Base-by-base conservation (phyloP, 92 coral and sea anemone species). In the Actinernus sp. region DNA sequence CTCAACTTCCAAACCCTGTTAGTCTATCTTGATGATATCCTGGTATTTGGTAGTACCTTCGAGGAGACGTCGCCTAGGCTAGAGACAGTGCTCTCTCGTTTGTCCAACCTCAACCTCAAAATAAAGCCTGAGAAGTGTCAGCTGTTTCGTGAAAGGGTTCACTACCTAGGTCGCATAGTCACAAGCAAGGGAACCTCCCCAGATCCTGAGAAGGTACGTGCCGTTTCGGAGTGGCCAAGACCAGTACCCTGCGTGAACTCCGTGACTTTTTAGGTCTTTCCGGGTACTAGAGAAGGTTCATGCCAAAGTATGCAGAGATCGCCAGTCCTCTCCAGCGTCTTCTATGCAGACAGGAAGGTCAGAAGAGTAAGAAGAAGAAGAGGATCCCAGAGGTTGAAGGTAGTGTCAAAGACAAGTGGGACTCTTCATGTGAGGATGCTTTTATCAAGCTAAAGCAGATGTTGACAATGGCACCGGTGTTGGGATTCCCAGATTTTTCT, bases 221-320 rank as follows among this genome's bases (percentile, higher is more conserved):
- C 76, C 53, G 81, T 81, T 21, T 52, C 45, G 2, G 74, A 81
- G 66, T 81, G 74, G 81, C 63, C 75, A 26, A 65, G 84, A 45
- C 88, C 86, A 58, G 73, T 29, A 79, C 81, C 23, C n/a, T 79
- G 49, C 82, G 81, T 59, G 86, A 79, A 1, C 82, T 79, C 33
- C 46, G 82, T 37, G 82, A 67, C 3, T 72, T 78, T 40, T 30
- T 68, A 22, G 85, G 78, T 10, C 55, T 78, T 36, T 51, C 78
- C 28, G 50, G 77, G 56, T 78, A 68, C 45, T 78, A 78, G 24
- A 32, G 78, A 31, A 67, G 78, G 53, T 78, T 78, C 58, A 38
- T 69, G 3, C 57, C 53, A 33, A 63, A 62, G 49, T 68, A 57
- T 58, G 78, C 78, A 12, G 37, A 61, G 48, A 54, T 79, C 16